phyloP scores from a whole-genome alignment of 2,113 vertebrate genomes.

The Ancistrus triradiatus region DNA sequence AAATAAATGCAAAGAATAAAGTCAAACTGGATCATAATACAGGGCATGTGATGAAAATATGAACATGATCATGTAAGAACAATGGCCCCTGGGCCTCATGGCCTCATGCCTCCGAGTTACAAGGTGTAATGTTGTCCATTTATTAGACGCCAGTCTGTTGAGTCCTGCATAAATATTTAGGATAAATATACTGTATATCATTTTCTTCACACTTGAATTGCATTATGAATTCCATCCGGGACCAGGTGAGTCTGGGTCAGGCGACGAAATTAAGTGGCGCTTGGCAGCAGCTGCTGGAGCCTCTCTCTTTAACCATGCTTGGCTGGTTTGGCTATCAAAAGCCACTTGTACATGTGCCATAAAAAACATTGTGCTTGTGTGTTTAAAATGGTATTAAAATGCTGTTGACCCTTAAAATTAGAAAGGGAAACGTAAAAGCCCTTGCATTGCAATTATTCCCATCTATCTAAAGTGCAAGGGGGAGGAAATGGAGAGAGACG shows the following conservation, averaged over 20 bases:
- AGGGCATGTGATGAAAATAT: slow-evolving; percentile 60
- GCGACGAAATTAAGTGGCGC: slow-evolving; percentile 92
- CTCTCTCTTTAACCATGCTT: slow-evolving; percentile 98
- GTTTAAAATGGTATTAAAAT: slow-evolving; percentile 91
- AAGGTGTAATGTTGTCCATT: slow-evolving; percentile 69
- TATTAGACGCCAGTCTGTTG: slow-evolving; percentile 78
- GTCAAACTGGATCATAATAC: slow-evolving; percentile 44
- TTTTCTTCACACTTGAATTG: slow-evolving; percentile 97
- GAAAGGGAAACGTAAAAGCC: slow-evolving; percentile 81
- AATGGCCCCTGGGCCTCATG: slow-evolving; percentile 62
- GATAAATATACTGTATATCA: slow-evolving; percentile 97
- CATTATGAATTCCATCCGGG: slow-evolving; percentile 94
- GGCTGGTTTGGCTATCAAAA: slow-evolving; percentile 96
- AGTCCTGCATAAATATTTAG: slow-evolving; percentile 91
- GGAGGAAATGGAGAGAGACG: slow-evolving; percentile 25
- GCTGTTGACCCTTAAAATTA: slow-evolving; percentile 89
- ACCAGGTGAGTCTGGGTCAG: slow-evolving; percentile 96
- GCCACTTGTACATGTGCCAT: slow-evolving; percentile 91
- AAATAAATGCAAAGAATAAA: not conserved
- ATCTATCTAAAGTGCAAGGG: slow-evolving; percentile 67
- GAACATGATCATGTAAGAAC: slow-evolving; percentile 70
- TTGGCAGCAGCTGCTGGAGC: slow-evolving; percentile 93
- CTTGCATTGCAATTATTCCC: slow-evolving; percentile 81
- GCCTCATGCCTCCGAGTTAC: slow-evolving; percentile 62
- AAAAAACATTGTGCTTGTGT: slow-evolving; percentile 89